Evolutionary conservation across 2,113 vertebrate genomes (phyloP).

Genomic region (Chrysemys picta): DNA sequence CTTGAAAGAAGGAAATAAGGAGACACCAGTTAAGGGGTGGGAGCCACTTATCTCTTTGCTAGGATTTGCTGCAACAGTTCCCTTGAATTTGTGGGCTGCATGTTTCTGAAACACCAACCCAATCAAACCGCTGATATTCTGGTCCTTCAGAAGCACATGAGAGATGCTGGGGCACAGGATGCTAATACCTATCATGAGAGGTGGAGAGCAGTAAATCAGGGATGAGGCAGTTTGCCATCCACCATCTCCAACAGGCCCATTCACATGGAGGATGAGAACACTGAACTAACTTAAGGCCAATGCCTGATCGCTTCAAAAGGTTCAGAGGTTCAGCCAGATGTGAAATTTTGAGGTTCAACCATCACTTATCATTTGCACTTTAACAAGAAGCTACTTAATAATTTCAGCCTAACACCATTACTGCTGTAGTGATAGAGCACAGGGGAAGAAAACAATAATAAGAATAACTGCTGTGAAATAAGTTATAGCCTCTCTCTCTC

Average conservation of each 20-base stretch:
- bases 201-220: neutral
- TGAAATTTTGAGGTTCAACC: neutral
- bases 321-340: neutral
- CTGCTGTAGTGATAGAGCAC: neutral
- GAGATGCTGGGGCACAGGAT: neutral
- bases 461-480: slow-evolving; percentile 29
- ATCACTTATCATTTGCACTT: neutral
- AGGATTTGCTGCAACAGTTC: neutral
- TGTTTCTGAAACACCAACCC: neutral
- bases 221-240: neutral
- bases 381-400: neutral
- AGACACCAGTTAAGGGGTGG: neutral
- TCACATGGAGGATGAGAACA: neutral
- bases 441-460: neutral
- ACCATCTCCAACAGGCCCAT: neutral
- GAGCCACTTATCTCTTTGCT: accelerated
- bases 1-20: neutral
- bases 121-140: neutral
- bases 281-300: neutral
- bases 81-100: neutral
- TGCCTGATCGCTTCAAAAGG: neutral
- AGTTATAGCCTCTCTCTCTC: slow-evolving; percentile 57
- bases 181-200: neutral
- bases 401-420: neutral
- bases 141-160: neutral